phyloP scores from a whole-genome alignment of 2,888 invertebrate species.

The Heteromurus nitidus region DNA sequence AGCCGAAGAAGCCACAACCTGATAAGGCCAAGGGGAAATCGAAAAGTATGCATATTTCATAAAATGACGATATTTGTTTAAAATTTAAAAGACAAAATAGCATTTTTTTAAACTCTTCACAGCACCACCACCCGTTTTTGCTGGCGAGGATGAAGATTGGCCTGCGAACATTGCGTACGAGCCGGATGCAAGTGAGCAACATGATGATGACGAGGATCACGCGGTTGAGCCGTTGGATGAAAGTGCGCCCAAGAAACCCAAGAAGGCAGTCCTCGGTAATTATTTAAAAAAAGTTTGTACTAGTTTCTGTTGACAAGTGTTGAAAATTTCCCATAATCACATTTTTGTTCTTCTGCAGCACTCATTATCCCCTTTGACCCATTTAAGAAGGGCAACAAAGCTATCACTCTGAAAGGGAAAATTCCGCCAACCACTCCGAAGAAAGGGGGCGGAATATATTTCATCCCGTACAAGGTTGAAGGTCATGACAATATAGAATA shows the following conservation, averaged over 20 bases:
- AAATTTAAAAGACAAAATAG: not conserved
- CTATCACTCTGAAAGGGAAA: not conserved
- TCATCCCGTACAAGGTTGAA: not conserved
- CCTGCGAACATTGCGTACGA: not conserved
- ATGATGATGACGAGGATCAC: not conserved
- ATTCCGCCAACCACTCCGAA: not conserved
- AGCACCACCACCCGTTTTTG: constrained; percentile 5
- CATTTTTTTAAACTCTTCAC: not conserved
- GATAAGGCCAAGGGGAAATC: not conserved
- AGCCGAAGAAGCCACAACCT: not conserved
- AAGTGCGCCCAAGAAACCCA: not conserved
- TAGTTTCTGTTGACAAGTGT: not conserved
- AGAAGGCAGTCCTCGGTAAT: not conserved
- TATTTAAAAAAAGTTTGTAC: not conserved
- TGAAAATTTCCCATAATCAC: not conserved
- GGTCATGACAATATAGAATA: not conserved
- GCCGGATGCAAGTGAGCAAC: not conserved
- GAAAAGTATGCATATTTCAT: not conserved
- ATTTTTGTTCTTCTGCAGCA: not conserved
- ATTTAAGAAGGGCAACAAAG: not conserved
- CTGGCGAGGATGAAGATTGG: not conserved
- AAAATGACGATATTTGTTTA: not conserved
- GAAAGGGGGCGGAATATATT: not conserved
- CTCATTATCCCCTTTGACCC: not conserved
- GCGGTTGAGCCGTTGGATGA: not conserved